Conservation (phyloP, 2,888 invertebrate genomes). For the Sarcophaga rosellei region DNA sequence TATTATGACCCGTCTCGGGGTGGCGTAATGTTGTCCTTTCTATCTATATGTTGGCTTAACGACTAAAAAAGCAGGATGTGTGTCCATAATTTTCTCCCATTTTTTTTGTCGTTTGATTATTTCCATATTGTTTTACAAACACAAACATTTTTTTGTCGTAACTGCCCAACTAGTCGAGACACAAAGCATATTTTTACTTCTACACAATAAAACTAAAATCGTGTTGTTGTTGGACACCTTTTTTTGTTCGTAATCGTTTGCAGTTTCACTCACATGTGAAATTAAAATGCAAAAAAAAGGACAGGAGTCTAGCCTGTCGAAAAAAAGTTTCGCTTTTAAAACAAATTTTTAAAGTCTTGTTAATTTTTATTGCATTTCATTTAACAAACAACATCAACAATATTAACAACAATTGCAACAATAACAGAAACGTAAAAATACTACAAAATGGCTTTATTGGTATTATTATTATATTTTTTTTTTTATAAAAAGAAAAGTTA, state of each 20-base stretch:
- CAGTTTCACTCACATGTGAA: conserved; percentile 43
- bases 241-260: too few relatives aligned
- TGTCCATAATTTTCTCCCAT: background rate
- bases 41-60: too few relatives aligned
- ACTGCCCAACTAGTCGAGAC: conserved; percentile 15
- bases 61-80: too few relatives aligned
- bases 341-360: conserved; percentile 30
- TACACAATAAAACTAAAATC: conserved; percentile 36
- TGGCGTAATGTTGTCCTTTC: too few relatives aligned
- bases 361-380: conserved; percentile 32
- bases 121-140: conserved; percentile 50
- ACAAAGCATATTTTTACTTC: conserved; percentile 18
- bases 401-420: too few relatives aligned
- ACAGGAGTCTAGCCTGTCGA: background rate
- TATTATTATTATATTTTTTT: too few relatives aligned
- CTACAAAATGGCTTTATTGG: too few relatives aligned
- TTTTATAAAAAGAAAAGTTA: too few relatives aligned
- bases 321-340: conserved; percentile 12
- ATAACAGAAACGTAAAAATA: too few relatives aligned
- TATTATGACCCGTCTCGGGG: too few relatives aligned
- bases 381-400: background rate
- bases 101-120: conserved; percentile 16
- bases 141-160: conserved; percentile 36
- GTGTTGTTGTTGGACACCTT: background rate
- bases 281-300: conserved; percentile 20